phyloP scores from a whole-genome alignment of 2,113 vertebrate species.

The Oryzias curvinotus region DNA sequence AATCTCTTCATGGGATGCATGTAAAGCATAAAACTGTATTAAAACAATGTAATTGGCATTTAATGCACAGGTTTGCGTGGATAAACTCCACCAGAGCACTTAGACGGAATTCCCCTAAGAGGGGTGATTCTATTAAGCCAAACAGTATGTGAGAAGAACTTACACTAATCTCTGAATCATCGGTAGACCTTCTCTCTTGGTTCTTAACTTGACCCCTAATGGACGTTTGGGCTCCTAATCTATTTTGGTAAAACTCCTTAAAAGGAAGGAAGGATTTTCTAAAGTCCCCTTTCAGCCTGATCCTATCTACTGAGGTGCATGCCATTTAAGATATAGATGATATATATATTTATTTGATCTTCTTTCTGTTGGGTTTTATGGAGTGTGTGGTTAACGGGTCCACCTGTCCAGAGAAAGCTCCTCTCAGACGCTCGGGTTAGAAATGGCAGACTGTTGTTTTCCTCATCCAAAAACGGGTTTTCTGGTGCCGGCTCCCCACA shows the following conservation, averaged over 20 bases:
- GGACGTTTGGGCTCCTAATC: not conserved
- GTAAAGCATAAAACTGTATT: slow-evolving; percentile 33
- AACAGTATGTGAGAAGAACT: slow-evolving; percentile 17
- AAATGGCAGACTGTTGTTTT: slow-evolving; percentile 52
- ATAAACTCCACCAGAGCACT: slow-evolving; percentile 60
- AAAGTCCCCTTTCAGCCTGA: slow-evolving; percentile 34
- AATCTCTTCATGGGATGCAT: slow-evolving; percentile 32
- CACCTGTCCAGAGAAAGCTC: slow-evolving; percentile 66
- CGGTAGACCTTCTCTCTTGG: not conserved
- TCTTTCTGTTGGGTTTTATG: slow-evolving; percentile 16
- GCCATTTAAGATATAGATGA: slow-evolving; percentile 56
- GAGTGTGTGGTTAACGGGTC: slow-evolving; percentile 68
- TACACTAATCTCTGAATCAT: slow-evolving; percentile 28
- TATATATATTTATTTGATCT: slow-evolving; percentile 54
- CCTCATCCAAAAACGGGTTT: slow-evolving; percentile 31
- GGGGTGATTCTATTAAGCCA: slow-evolving; percentile 27
- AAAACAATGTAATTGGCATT: slow-evolving; percentile 52
- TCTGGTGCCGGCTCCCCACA: slow-evolving; percentile 41
- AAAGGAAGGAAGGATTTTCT: not conserved
- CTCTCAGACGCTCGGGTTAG: slow-evolving; percentile 32
- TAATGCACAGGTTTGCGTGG: slow-evolving; percentile 46
- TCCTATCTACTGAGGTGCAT: slow-evolving; percentile 67
- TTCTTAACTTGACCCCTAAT: not conserved
- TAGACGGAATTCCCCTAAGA: slow-evolving; percentile 45
- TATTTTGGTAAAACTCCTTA: not conserved